Base-by-base conservation (phyloP, 2,888 invertebrate genomes). In the Deilephila elpenor region DNA sequence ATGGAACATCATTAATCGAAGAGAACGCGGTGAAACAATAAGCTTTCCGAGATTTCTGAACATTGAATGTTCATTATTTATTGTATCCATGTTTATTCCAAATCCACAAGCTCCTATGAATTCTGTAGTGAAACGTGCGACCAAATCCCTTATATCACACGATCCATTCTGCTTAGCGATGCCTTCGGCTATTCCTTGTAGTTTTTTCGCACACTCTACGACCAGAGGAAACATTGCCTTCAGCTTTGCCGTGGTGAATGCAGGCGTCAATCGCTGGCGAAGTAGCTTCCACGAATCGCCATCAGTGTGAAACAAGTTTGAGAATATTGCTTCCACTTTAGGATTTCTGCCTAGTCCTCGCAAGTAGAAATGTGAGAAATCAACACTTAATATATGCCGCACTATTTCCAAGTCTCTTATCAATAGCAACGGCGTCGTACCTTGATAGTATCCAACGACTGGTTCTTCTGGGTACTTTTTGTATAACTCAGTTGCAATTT, bases 181-280 rank as follows among this genome's bases (percentile, higher is more conserved):
- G 0, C 78, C 80, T 5, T 86, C 88, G 2, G 87, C 84, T 0
- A 86, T 76, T 0, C 29, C 62, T 37, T 88, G 82, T 53, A 93
- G 75, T 74, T 89, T 91, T 70, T 89, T 87, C 0, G 93, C 87
- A 72, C 92, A 89, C n/a, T 88, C 82, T 20, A 90, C 83, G 3
- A 93, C 83, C 29, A 93, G 79, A 2, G 93, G 93, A 70, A 91
- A 93, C 93, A 93, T 93, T 4, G 82, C 87, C 74, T 88, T 90
- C 32, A 93, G 77, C 73, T 92, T 92, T 3, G 89, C 88, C 0
- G 87, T 88, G 0, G 92, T 92, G 73, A 93, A 93, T 0, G 91
- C 87, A 0, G 91, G 83, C n/a, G 93, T 91, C n/a, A 93, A 71
- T 14, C 89, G 85, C 73, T 92, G 89, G 2, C 93, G 84, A n/a